Base-by-base conservation (phyloP, 2,797 vertebrate genomes). In the Oophaga sylvatica region DNA sequence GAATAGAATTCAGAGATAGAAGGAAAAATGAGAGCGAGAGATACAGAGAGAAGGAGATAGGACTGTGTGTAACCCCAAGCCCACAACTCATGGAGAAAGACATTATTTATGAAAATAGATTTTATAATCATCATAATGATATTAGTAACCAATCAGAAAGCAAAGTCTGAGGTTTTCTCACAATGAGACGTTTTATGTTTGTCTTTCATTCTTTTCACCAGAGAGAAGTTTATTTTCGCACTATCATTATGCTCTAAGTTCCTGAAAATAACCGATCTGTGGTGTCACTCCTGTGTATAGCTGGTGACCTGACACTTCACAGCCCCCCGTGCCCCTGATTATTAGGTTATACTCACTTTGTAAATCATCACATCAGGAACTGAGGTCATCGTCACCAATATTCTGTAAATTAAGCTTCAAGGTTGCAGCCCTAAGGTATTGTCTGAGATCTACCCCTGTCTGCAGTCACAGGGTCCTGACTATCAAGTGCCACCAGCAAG, bases 1-100 rank as follows among this genome's bases (percentile, higher is more conserved):
- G 94, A 94, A 93, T 93, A 95, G 94, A 90, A 92, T 92, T 92
- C 92, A 94, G 93, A 86, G 84, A 85, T 93, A 94, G 93, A 89
- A 87, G 71, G 85, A 19, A 59, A 63, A 70, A 82, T 31, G 83
- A 63, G 82, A 76, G 17, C 20, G 78, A 63, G 59, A 65, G 12
- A 63, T 63, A 65, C 13, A 81, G 35, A 65, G 60, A n/a, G 31
- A 62, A 60, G 16, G 31, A 89, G 92, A 90, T 87, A 88, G 91
- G 67, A 81, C 88, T 90, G 88, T 80, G 87, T 90, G 84, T 85
- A 88, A 89, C 89, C 85, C 59, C 59, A 59, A 78, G 17, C 62
- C 77, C 81, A 83, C 81, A 73, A 45, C 63, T 57, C n/a, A 17
- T 70, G 75, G 48, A 31, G 26, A 53, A 5, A 82, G 73, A n/a